Evolutionary conservation across 2,797 vertebrate species (phyloP).

Genomic region (Cryptoblepharus egeriae): DNA sequence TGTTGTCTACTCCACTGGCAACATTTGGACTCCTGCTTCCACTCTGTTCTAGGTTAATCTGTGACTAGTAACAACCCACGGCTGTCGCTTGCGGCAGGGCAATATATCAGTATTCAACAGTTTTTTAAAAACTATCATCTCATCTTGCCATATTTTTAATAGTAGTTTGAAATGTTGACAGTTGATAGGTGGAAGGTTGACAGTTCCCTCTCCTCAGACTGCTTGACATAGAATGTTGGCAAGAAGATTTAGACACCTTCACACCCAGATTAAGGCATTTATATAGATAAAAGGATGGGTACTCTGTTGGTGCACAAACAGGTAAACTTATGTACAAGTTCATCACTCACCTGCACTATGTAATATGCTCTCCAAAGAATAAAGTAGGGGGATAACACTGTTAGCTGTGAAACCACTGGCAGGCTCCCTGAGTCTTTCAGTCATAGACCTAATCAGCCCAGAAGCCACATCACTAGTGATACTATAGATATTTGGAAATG

Average conservation of each 20-base stretch:
- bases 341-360: not conserved
- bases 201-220: no score
- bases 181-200: no score
- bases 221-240: no score
- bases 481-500: not conserved
- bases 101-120: no score
- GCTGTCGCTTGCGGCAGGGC: no score
- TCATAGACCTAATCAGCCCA: not conserved
- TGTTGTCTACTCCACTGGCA: not conserved
- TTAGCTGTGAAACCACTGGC: not conserved
- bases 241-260: no score
- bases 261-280: no score
- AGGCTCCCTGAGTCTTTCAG: not conserved
- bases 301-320: not conserved
- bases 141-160: no score
- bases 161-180: no score
- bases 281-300: no score
- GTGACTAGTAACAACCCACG: no score
- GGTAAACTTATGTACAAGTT: not conserved
- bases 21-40: not conserved
- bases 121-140: no score
- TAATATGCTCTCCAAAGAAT: not conserved
- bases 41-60: not conserved
- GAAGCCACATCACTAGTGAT: not conserved
- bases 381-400: not conserved